Evolutionary conservation across 2,797 vertebrate species (phyloP).

Genomic region (Glossophaga mutica): DNA sequence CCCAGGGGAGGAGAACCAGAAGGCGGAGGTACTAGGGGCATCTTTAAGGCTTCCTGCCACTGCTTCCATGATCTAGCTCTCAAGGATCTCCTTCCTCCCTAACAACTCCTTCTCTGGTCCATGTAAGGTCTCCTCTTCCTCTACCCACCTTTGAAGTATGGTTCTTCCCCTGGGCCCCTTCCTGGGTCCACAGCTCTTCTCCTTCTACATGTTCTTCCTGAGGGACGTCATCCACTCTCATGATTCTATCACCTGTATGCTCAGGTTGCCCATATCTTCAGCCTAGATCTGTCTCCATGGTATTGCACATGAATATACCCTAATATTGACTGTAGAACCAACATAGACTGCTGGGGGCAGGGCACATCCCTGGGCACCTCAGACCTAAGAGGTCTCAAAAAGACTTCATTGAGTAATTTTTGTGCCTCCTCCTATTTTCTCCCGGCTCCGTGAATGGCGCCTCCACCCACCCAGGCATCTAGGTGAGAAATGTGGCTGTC

Average conservation of each 20-base stretch:
- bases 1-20: neutral
- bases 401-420: neutral
- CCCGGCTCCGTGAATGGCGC: neutral
- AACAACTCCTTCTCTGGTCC: neutral
- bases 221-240: neutral
- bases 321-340: neutral
- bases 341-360: neutral
- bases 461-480: neutral
- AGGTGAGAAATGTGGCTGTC: neutral
- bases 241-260: neutral
- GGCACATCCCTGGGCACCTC: neutral
- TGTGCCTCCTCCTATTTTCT: neutral
- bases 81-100: neutral
- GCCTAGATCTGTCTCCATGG: neutral
- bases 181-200: neutral
- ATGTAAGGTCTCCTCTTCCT: neutral
- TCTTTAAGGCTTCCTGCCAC: neutral
- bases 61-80: neutral
- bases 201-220: neutral
- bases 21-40: neutral
- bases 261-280: neutral
- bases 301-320: neutral
- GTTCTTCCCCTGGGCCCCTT: neutral
- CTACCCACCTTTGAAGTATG: neutral
- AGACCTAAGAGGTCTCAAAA: neutral